Percentiles rank a stretch among this genome's conserved stretches.
Conservation (phyloP, 2,888 invertebrate genomes). For the Galeruca laticollis region DNA sequence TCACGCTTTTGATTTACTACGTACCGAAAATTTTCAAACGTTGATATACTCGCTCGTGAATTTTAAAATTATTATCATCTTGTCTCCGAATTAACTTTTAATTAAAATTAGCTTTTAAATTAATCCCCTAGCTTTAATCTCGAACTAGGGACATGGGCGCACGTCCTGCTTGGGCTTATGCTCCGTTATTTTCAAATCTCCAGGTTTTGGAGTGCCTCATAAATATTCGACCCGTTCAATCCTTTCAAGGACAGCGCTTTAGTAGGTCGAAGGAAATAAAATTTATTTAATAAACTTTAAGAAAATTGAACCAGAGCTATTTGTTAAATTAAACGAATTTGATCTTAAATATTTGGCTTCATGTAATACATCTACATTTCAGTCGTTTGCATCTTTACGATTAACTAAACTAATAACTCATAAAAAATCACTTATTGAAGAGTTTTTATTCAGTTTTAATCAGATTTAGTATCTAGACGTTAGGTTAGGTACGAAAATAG, state of each 20-base stretch:
- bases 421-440: no score
- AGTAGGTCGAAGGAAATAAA: not conserved
- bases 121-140: slow-evolving; percentile 17
- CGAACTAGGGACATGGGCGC: slow-evolving; percentile 7
- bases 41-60: not conserved
- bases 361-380: no score
- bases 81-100: slow-evolving; percentile 20
- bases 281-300: not conserved
- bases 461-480: no score
- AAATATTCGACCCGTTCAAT: slow-evolving; percentile 12
- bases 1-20: not conserved
- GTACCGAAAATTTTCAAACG: not conserved
- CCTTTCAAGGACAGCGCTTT: not conserved
- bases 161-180: slow-evolving; percentile 13
- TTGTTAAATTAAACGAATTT: no score
- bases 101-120: slow-evolving; percentile 20
- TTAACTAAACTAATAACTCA: no score
- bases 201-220: slow-evolving; percentile 7
- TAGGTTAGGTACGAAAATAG: no score
- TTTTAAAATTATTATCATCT: slow-evolving; percentile 2
- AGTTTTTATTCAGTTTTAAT: no score
- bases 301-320: not conserved
- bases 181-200: slow-evolving; percentile 9
- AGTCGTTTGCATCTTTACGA: no score
- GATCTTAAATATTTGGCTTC: no score